Percentiles rank a stretch among this genome's conserved stretches.
These are phyloP conservation scores for Egretta garzetta DNA, from an alignment of 2,113 vertebrate genomes.

Conservation along the genomic window DNA sequence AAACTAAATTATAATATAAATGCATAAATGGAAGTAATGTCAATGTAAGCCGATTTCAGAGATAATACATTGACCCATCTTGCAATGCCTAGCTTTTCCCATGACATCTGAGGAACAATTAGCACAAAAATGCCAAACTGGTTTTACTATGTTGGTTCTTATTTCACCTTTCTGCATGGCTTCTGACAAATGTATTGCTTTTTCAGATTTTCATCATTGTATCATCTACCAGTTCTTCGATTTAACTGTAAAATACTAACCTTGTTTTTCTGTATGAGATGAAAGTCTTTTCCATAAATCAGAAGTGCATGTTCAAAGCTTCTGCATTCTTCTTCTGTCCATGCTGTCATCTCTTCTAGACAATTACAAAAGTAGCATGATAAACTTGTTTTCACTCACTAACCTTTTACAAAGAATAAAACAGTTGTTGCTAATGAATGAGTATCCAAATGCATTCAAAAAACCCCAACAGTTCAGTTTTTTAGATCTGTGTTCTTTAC, in stretches of 20 bases:
- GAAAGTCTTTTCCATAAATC: conserved; percentile 97
- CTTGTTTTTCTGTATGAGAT: conserved; percentile 99
- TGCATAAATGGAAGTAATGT: neutral
- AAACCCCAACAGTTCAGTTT: neutral
- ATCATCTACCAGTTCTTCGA: neutral
- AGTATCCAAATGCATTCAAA: neutral
- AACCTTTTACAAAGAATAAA: neutral
- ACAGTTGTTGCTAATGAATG: neutral
- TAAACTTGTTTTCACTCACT: neutral
- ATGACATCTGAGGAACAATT: neutral
- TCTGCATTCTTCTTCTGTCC: conserved; percentile 98
- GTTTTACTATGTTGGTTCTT: neutral
- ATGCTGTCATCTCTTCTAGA: conserved; percentile 88
- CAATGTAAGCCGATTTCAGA: neutral
- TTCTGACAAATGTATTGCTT: neutral
- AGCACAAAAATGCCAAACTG: neutral
- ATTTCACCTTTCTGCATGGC: neutral
- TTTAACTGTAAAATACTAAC: conserved; percentile 67
- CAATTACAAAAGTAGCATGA: neutral
- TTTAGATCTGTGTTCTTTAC: neutral
- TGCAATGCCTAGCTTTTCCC: neutral
- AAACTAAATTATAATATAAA: neutral
- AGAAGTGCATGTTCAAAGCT: conserved; percentile 96
- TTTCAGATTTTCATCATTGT: neutral
- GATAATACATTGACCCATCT: neutral